Conservation (phyloP, 2,888 invertebrate genomes). For the Asteroscopus sphinx region DNA sequence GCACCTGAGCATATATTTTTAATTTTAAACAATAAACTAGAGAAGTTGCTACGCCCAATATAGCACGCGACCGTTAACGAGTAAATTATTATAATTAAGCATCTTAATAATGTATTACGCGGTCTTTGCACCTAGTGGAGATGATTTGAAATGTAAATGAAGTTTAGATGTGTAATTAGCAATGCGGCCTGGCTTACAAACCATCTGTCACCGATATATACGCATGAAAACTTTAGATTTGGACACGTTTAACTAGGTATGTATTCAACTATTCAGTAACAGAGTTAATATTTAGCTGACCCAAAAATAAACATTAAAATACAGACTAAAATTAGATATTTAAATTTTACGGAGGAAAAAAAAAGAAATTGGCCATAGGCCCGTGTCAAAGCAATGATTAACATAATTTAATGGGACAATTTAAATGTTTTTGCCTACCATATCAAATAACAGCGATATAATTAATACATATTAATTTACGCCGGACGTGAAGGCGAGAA, state of each 20-base stretch:
- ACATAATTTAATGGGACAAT: background rate
- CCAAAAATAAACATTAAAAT: no score
- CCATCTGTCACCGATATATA: slow-evolving; percentile 47
- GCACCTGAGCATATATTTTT: slow-evolving; percentile 43
- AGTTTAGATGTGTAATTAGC: slow-evolving; percentile 50
- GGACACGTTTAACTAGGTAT: background rate
- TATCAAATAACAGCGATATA: background rate
- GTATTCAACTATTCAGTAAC: background rate
- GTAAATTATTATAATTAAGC: slow-evolving; percentile 50
- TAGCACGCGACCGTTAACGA: slow-evolving; percentile 50
- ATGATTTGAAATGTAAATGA: slow-evolving; percentile 48
- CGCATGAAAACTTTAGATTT: slow-evolving; percentile 4
- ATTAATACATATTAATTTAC: slow-evolving; percentile 1
- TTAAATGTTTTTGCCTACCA: background rate
- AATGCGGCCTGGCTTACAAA: slow-evolving; percentile 37
- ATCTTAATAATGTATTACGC: slow-evolving; percentile 49
- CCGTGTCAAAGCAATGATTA: slow-evolving; percentile 7
- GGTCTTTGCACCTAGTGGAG: slow-evolving; percentile 50
- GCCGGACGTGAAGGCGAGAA: background rate
- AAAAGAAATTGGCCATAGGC: no score
- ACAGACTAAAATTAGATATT: no score
- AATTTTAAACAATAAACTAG: slow-evolving; percentile 37
- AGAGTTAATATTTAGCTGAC: background rate
- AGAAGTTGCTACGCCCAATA: slow-evolving; percentile 49
- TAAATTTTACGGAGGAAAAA: no score